Evolutionary conservation across 1,140 invertebrate genomes (phyloP), one percentile per base, ranked within the genome.

Genomic region (Apocrypta bakeri): DNA sequence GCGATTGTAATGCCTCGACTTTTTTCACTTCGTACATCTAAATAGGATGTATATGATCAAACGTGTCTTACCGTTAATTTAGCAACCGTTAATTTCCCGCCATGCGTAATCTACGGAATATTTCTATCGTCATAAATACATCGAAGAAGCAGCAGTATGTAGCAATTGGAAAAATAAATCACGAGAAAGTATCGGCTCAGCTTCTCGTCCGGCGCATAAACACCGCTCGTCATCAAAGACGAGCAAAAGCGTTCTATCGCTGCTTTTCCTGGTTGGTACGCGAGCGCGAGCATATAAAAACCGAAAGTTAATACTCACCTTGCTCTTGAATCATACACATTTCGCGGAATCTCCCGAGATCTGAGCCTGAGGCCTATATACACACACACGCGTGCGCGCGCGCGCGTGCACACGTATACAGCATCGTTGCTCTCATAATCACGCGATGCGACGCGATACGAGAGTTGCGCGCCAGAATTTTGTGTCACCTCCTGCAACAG

Each of bases 391-490:
- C 12, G 31, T 21, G 6, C 31, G 27, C 29, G 24, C 66, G 21
- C 25, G 63, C 2, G 63, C 8, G n/a, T 24, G 63, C 25, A 24
- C n/a, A 24, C n/a, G 56, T 61, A 24, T 61, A 61, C n/a, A 61
- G n/a, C 56, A 3, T 12, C 2, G 66, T 31, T 2, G 33, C 33
- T 2, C 33, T 37, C 33, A 9, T 37, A 37, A 37, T 37, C 33
- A 37, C 33, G 33, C 3, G 3, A 37, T 37, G 33, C 9, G 33
- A 37, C 33, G 3, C 33, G 33, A 2, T 37, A 9, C 9, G 33
- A 4, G 33, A 4, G 33, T 37, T 37, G 33, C 17, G 56, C 56
- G 11, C 56, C n/a, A 14, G 69, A 88, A 88, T 87, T 90, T 90
- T 37, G 33, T 86, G 87, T 88, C 87, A 87, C 86, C 85, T 84